A percentile compares a stretch with the other conserved stretches of the same genome.
Conservation (phyloP, 2,888 invertebrate genomes). For the Dryocosmus kuriphilus region DNA sequence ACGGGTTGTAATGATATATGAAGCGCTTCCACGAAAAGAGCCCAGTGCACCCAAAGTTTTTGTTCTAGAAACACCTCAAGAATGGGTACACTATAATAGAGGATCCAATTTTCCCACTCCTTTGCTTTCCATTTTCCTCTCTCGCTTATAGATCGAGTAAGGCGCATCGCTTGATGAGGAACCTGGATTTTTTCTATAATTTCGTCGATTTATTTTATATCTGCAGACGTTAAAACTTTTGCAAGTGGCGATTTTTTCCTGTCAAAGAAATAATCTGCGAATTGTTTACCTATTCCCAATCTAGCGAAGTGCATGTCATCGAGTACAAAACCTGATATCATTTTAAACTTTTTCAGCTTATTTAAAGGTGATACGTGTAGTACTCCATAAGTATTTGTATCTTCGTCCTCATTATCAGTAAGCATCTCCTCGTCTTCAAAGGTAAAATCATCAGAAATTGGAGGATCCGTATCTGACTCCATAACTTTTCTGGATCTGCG, state of each 20-base stretch:
- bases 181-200: not conserved
- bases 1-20: not conserved
- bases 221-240: not conserved
- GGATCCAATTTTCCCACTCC: too few relatives aligned
- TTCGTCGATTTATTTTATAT: not conserved
- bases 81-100: not conserved
- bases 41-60: not conserved
- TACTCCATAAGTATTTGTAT: not conserved
- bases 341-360: not conserved
- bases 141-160: not conserved
- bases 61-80: not conserved
- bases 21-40: not conserved
- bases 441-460: too few relatives aligned
- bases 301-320: too few relatives aligned
- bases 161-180: constrained; percentile 4
- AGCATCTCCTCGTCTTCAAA: not conserved
- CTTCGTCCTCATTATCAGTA: not conserved
- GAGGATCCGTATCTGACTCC: not conserved
- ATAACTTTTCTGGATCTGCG: not conserved
- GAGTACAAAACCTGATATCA: not conserved
- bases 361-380: not conserved
- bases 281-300: not conserved
- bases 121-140: constrained; percentile 22
- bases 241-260: not conserved
- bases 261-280: not conserved